A percentile compares a stretch with the other conserved stretches of the same genome.
These are phyloP conservation scores for Mastomys coucha DNA, from an alignment of 2,113 vertebrate genomes.

Conservation along the genomic window DNA sequence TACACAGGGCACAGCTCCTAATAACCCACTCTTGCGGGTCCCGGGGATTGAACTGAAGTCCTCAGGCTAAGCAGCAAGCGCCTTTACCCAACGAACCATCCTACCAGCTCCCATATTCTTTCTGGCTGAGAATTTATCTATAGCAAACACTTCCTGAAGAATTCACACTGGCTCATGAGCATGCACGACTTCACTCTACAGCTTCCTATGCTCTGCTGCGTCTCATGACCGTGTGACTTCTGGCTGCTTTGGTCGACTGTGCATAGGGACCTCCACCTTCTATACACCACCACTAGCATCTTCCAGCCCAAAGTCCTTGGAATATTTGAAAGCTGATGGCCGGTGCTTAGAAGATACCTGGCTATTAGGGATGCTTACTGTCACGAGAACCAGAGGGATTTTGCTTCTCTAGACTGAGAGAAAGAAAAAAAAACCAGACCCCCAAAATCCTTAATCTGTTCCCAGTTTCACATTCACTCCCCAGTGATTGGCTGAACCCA, in stretches of 20 bases:
- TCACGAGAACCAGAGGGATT: neutral
- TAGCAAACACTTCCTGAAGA: neutral
- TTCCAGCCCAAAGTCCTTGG: neutral
- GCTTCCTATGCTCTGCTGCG: neutral
- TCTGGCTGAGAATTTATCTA: neutral
- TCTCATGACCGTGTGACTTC: rapidly evolving
- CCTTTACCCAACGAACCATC: neutral
- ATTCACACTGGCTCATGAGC: rapidly evolving
- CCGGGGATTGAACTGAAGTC: neutral
- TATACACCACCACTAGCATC: rapidly evolving
- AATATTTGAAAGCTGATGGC: neutral
- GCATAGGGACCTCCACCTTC: rapidly evolving
- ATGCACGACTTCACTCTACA: rapidly evolving
- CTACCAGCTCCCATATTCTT: neutral
- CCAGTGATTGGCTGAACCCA: neutral
- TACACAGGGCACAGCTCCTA: neutral
- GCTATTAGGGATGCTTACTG: neutral
- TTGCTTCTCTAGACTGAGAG: neutral
- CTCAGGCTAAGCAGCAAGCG: neutral
- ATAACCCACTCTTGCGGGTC: no score
- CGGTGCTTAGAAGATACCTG: neutral
- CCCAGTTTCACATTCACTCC: neutral
- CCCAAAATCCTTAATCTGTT: neutral
- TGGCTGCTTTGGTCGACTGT: neutral
- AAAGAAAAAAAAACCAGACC: neutral